Evolutionary conservation across 2,113 vertebrate species (phyloP).

Genomic region (Martes martes): DNA sequence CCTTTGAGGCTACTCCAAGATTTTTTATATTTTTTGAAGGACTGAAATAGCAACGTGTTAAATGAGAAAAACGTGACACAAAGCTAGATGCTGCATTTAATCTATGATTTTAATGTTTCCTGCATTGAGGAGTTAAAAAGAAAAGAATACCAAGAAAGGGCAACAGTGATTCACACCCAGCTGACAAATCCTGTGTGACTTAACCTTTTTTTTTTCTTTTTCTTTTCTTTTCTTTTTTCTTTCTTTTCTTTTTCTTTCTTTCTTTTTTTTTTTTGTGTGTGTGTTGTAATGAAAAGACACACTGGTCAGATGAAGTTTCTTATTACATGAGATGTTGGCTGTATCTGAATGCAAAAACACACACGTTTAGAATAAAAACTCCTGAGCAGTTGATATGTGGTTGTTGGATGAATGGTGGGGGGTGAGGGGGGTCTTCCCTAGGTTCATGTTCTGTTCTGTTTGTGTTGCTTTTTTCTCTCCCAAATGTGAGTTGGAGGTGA

Average conservation of each 20-base stretch:
- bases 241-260: no score
- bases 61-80: conserved; percentile 69
- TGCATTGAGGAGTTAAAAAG: background rate
- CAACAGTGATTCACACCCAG: fast-evolving
- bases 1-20: conserved; percentile 71
- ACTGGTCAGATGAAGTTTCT: no score
- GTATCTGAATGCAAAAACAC: fast-evolving
- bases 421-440: fast-evolving
- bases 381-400: fast-evolving
- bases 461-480: background rate
- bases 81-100: conserved; percentile 8
- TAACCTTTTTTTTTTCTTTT: no score
- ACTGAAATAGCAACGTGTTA: conserved; percentile 64
- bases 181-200: fast-evolving
- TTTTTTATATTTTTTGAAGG: conserved; percentile 47
- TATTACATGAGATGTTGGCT: fast-evolving
- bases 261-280: background rate
- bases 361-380: fast-evolving
- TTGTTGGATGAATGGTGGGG: background rate
- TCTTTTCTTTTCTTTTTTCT: no score
- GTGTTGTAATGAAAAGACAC: no score
- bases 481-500: background rate
- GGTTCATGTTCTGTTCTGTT: background rate
- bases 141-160: background rate
- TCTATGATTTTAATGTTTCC: background rate